A percentile compares a stretch with the other conserved stretches of the same genome.
phyloP scores from a whole-genome alignment of 2,113 vertebrate species.

The Conger conger region DNA sequence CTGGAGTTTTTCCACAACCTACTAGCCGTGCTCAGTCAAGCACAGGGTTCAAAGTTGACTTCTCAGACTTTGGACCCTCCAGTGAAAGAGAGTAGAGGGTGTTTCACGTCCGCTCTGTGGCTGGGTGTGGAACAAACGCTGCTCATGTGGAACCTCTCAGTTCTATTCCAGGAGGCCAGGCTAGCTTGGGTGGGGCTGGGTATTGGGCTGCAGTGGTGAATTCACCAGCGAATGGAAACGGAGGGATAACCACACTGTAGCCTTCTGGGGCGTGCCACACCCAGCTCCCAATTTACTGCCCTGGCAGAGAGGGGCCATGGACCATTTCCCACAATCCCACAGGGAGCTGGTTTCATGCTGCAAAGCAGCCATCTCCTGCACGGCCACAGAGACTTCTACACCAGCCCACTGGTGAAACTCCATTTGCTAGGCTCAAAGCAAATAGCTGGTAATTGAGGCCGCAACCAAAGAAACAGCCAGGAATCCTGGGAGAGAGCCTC shows the following conservation, averaged over 20 bases:
- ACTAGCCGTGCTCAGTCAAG: neutral
- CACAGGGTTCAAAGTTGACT: neutral
- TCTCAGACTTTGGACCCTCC: neutral
- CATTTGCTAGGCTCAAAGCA: neutral
- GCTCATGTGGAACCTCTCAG: neutral
- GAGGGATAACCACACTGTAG: neutral
- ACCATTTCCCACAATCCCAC: neutral
- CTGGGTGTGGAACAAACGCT: neutral
- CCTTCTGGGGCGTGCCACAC: neutral
- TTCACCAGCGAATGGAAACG: neutral
- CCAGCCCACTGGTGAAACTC: neutral
- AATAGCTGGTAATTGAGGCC: neutral
- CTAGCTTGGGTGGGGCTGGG: neutral
- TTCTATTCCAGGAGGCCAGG: neutral
- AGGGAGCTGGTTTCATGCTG: neutral
- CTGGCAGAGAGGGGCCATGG: neutral
- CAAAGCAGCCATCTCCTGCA: neutral
- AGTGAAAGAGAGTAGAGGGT: neutral
- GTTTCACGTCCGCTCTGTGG: neutral
- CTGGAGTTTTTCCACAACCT: neutral
- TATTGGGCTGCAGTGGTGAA: neutral
- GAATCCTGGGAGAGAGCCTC: neutral
- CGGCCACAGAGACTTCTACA: neutral
- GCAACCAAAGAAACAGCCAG: constrained; percentile 4
- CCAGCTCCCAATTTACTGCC: neutral